Percentiles rank a stretch among this genome's conserved stretches.
Evolutionary conservation across 2,113 vertebrate genomes (phyloP).

Genomic region (Pithys albifrons): DNA sequence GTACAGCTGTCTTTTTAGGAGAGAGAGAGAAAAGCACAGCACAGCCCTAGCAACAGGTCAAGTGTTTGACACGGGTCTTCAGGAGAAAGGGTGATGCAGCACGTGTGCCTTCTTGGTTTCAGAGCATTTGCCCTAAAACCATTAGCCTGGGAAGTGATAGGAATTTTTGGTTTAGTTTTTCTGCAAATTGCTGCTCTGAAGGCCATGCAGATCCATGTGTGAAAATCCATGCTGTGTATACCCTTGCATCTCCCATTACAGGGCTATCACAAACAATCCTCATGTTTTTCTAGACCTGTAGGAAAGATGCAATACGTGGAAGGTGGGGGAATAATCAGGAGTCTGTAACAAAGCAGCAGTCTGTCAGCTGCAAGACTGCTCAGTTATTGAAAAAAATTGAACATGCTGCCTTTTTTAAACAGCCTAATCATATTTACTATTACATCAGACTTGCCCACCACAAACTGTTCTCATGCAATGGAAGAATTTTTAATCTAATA

Average conservation of each 20-base stretch:
- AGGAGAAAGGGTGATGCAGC: neutral
- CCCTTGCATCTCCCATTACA: neutral
- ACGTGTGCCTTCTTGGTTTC: neutral
- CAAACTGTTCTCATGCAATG: slow-evolving; percentile 19
- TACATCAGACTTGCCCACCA: slow-evolving; percentile 38
- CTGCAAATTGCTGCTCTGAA: neutral
- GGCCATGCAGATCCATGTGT: neutral
- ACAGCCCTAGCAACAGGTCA: slow-evolving; percentile 51
- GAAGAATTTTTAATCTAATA: slow-evolving; percentile 65
- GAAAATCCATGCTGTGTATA: neutral
- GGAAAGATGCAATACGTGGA: neutral
- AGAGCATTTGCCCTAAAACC: neutral
- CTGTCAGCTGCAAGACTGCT: neutral
- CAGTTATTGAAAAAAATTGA: slow-evolving; percentile 34
- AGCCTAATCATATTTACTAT: slow-evolving; percentile 51
- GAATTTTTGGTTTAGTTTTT: neutral
- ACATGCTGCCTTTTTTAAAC: slow-evolving; percentile 2
- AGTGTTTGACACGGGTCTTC: neutral
- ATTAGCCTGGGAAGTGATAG: neutral
- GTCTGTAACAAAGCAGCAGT: neutral
- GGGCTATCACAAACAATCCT: neutral
- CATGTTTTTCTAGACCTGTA: neutral
- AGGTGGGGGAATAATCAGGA: neutral
- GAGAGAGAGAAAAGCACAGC: neutral
- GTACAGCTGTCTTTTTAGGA: neutral